These are phyloP conservation scores for Perccottus glenii DNA, from an alignment of 2,113 vertebrate species.

Conservation along the genomic window DNA sequence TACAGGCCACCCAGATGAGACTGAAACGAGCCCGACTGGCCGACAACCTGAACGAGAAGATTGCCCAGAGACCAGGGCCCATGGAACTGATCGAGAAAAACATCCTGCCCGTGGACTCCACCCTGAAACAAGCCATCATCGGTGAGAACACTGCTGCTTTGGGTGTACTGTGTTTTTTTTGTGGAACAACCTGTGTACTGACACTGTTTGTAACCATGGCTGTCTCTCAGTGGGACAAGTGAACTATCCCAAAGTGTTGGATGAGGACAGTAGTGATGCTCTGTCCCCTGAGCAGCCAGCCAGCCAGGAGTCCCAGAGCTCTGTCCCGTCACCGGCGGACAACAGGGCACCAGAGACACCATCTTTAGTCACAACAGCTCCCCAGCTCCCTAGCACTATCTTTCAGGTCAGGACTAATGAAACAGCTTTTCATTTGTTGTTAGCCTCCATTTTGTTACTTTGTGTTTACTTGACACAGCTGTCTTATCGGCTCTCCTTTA, in stretches of 20 bases:
- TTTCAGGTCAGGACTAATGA: slow-evolving; percentile 58
- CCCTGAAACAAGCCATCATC: slow-evolving; percentile 94
- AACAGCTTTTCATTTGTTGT: not conserved
- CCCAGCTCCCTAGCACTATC: slow-evolving; percentile 41
- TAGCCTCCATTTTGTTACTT: not conserved
- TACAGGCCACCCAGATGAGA: slow-evolving; percentile 97
- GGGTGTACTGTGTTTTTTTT: no score
- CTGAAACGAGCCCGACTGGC: slow-evolving; percentile 94
- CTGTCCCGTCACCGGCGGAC: slow-evolving; percentile 88
- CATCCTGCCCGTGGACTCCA: slow-evolving; percentile 94
- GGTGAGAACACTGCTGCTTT: slow-evolving; percentile 74
- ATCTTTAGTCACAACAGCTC: slow-evolving; percentile 75
- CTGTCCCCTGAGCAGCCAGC: slow-evolving; percentile 95
- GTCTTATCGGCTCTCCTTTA: slow-evolving; percentile 49
- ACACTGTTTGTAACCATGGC: not conserved
- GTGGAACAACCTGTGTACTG: not conserved
- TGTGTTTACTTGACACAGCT: not conserved
- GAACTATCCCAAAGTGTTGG: slow-evolving; percentile 88
- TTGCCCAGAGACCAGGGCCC: slow-evolving; percentile 94
- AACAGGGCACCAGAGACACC: slow-evolving; percentile 81
- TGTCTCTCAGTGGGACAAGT: slow-evolving; percentile 81
- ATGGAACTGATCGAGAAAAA: slow-evolving; percentile 99
- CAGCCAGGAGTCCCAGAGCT: slow-evolving; percentile 94
- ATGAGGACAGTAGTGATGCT: slow-evolving; percentile 95
- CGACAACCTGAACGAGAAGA: slow-evolving; percentile 97